phyloP scores from a whole-genome alignment of 2,797 vertebrate genomes.

The Melanotaenia maccullochi region DNA sequence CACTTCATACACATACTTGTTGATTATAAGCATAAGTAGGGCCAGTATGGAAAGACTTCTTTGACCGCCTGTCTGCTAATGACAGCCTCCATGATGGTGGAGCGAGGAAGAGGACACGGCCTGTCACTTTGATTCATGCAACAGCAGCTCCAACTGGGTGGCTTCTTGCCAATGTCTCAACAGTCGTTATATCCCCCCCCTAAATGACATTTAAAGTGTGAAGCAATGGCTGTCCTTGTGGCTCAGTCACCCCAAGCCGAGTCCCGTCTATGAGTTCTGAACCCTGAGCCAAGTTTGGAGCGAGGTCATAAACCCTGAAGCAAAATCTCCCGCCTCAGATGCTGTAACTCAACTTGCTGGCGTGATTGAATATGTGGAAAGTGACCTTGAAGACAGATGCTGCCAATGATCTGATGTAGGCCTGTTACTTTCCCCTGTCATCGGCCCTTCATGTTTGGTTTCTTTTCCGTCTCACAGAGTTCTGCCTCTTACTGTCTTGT shows the following conservation, averaged over 20 bases:
- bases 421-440: slow-evolving; percentile 8
- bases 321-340: slow-evolving; percentile 52
- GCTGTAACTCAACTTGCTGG: slow-evolving; percentile 45
- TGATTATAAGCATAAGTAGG: slow-evolving; percentile 67
- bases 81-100: slow-evolving; percentile 72
- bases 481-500: neutral
- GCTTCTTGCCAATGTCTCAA: slow-evolving; percentile 71
- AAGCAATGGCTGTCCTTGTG: slow-evolving; percentile 79
- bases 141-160: slow-evolving; percentile 60
- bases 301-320: slow-evolving; percentile 61
- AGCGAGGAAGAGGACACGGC: slow-evolving; percentile 71
- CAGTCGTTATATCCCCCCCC: slow-evolving; percentile 71
- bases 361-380: slow-evolving; percentile 47
- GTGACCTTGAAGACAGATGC: slow-evolving; percentile 63
- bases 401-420: slow-evolving; percentile 40
- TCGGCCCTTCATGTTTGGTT: slow-evolving; percentile 2
- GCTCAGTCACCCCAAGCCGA: slow-evolving; percentile 68
- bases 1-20: slow-evolving; percentile 70
- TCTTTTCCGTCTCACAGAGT: neutral
- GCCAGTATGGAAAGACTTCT: slow-evolving; percentile 65
- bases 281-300: slow-evolving; percentile 68
- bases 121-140: slow-evolving; percentile 81
- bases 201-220: slow-evolving; percentile 81
- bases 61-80: slow-evolving; percentile 71
- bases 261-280: slow-evolving; percentile 48